Conservation (phyloP, 2,888 invertebrate genomes). For the Acronicta leporina region DNA sequence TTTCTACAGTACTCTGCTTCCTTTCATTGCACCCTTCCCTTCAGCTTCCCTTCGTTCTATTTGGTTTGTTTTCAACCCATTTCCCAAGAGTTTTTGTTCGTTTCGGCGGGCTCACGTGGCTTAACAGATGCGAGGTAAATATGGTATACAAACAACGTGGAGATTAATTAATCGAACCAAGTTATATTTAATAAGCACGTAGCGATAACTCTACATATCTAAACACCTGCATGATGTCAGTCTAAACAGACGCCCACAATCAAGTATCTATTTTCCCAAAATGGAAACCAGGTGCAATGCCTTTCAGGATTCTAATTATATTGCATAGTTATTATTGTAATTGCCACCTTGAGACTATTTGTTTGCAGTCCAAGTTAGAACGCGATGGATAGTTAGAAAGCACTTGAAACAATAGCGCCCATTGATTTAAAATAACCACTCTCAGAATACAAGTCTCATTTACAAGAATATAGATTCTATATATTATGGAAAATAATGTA, state of each 20-base stretch:
- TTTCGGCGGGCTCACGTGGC: conserved; percentile 22
- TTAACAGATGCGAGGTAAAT: conserved; percentile 44
- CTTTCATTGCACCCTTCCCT: conserved; percentile 52
- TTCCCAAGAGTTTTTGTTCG: conserved; percentile 29
- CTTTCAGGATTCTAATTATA: conserved; percentile 7
- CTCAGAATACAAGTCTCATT: neutral
- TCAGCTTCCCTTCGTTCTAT: conserved; percentile 47
- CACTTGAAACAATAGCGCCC: conserved; percentile 14
- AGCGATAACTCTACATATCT: neutral
- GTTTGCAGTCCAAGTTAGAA: conserved; percentile 5
- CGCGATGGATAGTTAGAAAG: neutral
- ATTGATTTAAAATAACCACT: conserved; percentile 3
- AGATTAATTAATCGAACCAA: neutral
- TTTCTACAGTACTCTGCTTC: conserved; percentile 54
- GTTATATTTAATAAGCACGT: conserved; percentile 3
- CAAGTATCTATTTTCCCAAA: conserved; percentile 6
- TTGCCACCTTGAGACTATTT: neutral
- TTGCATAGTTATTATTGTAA: conserved; percentile 1
- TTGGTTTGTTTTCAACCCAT: conserved; percentile 53
- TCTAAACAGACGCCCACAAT: conserved; percentile 5
- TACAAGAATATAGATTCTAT: neutral
- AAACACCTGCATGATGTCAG: conserved; percentile 6
- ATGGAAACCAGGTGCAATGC: conserved; percentile 24
- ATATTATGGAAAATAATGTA: neutral
- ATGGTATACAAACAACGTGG: neutral